Evolutionary conservation across 2,888 invertebrate species (phyloP).

Genomic region (Aphidius colemani): DNA sequence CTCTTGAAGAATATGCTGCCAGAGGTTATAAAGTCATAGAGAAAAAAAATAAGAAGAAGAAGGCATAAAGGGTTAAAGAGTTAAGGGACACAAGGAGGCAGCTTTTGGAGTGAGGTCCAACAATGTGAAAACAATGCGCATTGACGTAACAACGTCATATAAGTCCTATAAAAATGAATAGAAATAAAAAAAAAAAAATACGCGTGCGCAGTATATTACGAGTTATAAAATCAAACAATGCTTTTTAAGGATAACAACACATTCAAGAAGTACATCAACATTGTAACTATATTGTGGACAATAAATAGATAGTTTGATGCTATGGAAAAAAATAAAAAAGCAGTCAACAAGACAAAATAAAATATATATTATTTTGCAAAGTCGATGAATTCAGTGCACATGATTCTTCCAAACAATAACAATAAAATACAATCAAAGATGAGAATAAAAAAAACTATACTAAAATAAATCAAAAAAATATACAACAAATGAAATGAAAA

Average conservation of each 20-base stretch:
- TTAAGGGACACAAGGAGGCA: conserved; percentile 10
- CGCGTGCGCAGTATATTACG: conserved; percentile 32
- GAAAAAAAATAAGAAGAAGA: conserved; percentile 18
- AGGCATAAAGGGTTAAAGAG: conserved; percentile 35
- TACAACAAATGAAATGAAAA: neutral
- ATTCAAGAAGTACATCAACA: conserved; percentile 44
- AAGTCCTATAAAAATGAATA: conserved; percentile 26
- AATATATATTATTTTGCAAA: conserved; percentile 1
- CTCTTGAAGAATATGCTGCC: neutral
- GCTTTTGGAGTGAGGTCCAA: conserved; percentile 25
- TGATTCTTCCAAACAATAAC: too few species aligned
- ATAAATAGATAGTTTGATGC: conserved; percentile 40
- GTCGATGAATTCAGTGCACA: neutral
- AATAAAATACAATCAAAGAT: too few species aligned
- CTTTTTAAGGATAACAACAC: conserved; percentile 48
- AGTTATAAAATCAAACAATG: conserved; percentile 48
- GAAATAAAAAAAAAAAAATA: conserved; percentile 31
- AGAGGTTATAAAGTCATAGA: neutral
- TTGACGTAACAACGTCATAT: conserved; percentile 43
- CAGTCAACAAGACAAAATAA: neutral
- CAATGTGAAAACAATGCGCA: conserved; percentile 49
- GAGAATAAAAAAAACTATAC: neutral
- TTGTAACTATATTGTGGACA: conserved; percentile 52
- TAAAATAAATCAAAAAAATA: conserved; percentile 5
- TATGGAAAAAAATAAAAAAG: conserved; percentile 24